Percentiles rank a stretch among this genome's conserved stretches.
Conservation (phyloP, 2,113 vertebrate genomes). For the Tetrao urogallus region DNA sequence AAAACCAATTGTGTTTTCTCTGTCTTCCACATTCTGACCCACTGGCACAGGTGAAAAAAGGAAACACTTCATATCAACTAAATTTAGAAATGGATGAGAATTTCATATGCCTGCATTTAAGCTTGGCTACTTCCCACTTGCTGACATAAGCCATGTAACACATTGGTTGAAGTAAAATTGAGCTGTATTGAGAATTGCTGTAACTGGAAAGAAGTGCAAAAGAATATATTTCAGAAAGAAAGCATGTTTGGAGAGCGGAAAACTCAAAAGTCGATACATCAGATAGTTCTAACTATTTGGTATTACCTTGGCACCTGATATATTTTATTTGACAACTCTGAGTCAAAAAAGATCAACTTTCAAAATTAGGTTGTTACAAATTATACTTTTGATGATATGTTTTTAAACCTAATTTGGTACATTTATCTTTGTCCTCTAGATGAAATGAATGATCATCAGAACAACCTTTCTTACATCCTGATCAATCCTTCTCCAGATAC, state of each 20-base stretch:
- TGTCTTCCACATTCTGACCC: neutral
- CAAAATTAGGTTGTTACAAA: neutral
- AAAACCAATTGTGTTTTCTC: neutral
- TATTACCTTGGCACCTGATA: neutral
- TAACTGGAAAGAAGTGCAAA: neutral
- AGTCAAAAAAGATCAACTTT: neutral
- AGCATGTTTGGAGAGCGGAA: neutral
- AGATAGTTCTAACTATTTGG: neutral
- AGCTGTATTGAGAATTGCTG: neutral
- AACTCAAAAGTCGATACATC: neutral
- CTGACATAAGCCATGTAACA: neutral
- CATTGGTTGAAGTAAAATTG: neutral
- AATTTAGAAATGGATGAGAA: neutral
- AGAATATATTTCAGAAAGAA: neutral
- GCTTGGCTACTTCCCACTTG: neutral
- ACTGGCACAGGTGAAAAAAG: neutral
- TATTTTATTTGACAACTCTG: neutral
- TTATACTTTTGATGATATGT: neutral
- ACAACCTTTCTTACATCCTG: constrained; percentile 93
- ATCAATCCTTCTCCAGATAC: constrained; percentile 95
- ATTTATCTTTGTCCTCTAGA: constrained; percentile 78
- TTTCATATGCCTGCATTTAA: neutral
- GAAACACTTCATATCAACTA: neutral
- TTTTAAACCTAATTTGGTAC: neutral
- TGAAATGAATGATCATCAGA: constrained; percentile 96